Percentiles rank a stretch among this genome's conserved stretches.
These are phyloP conservation scores for Rhegmatorhina hoffmannsi DNA, from an alignment of 2,113 vertebrate genomes.

Conservation along the genomic window DNA sequence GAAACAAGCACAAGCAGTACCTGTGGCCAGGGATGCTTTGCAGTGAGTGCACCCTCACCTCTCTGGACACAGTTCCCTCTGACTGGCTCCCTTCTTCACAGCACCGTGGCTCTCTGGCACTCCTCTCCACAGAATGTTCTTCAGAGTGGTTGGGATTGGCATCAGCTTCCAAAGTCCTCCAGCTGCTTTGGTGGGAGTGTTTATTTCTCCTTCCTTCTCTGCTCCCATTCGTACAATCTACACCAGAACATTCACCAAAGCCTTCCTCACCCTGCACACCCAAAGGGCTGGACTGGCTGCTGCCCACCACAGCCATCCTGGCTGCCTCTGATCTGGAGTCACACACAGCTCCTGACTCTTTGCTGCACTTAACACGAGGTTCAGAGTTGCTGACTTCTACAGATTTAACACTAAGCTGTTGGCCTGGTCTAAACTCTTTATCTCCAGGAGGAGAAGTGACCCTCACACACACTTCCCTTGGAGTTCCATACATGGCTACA, in stretches of 20 bases:
- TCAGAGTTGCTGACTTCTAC: not conserved
- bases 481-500: not conserved
- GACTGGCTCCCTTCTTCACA: not conserved
- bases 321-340: not conserved
- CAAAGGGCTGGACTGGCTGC: not conserved
- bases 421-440: not conserved
- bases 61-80: not conserved
- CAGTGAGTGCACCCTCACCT: constrained; percentile 43
- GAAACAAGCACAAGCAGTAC: not conserved
- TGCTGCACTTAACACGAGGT: not conserved
- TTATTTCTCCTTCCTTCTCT: not conserved
- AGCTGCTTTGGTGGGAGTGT: not conserved
- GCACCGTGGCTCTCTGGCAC: not conserved
- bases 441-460: not conserved
- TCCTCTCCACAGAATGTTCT: not conserved
- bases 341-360: not conserved
- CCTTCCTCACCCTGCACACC: not conserved
- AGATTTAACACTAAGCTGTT: not conserved
- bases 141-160: not conserved
- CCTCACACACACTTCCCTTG: not conserved
- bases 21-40: not conserved
- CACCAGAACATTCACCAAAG: not conserved
- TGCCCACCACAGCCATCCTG: not conserved
- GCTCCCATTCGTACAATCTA: not conserved
- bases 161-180: not conserved